phyloP scores from a whole-genome alignment of 2,113 vertebrate species.

The Nematolebias whitei region DNA sequence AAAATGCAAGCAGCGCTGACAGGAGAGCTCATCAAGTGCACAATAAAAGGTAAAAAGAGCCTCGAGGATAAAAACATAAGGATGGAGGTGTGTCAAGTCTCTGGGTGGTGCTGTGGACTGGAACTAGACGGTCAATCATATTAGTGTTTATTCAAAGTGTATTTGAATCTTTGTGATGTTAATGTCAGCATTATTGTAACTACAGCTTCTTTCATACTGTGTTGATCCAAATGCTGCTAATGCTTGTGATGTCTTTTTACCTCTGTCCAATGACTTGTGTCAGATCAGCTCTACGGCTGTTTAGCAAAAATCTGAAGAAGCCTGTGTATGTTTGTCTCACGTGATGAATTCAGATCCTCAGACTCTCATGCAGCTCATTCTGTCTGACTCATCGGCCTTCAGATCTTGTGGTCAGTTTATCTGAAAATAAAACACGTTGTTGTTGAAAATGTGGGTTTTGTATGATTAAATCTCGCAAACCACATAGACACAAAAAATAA shows the following conservation, averaged over 20 bases:
- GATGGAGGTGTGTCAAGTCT: constrained; percentile 4
- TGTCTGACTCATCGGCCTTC: constrained; percentile 10
- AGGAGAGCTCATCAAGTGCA: constrained; percentile 26
- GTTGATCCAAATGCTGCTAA: constrained; percentile 23
- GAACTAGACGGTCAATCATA: constrained; percentile 14
- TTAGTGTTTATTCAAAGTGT: constrained; percentile 29
- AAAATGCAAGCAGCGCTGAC: constrained; percentile 36
- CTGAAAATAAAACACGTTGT: not conserved
- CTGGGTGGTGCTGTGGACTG: constrained; percentile 1
- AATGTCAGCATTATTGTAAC: constrained; percentile 39
- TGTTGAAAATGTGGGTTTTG: constrained; percentile 25
- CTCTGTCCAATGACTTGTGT: constrained; percentile 7
- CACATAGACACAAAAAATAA: constrained; percentile 1
- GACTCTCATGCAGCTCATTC: not conserved
- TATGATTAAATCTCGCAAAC: constrained; percentile 15
- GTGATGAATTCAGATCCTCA: constrained; percentile 11
- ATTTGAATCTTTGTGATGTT: constrained; percentile 46
- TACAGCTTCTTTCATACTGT: constrained; percentile 24
- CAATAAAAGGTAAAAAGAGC: not conserved
- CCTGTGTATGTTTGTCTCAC: not conserved
- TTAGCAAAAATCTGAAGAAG: constrained; percentile 8
- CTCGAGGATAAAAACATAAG: constrained; percentile 2
- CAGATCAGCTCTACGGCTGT: not conserved
- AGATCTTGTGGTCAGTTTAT: constrained; percentile 20
- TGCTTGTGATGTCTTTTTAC: constrained; percentile 29